Percentiles rank a stretch among this genome's conserved stretches.
These are phyloP conservation scores for Mycetomoellerius zeteki DNA, from an alignment of 1,140 invertebrate species.

Conservation along the genomic window DNA sequence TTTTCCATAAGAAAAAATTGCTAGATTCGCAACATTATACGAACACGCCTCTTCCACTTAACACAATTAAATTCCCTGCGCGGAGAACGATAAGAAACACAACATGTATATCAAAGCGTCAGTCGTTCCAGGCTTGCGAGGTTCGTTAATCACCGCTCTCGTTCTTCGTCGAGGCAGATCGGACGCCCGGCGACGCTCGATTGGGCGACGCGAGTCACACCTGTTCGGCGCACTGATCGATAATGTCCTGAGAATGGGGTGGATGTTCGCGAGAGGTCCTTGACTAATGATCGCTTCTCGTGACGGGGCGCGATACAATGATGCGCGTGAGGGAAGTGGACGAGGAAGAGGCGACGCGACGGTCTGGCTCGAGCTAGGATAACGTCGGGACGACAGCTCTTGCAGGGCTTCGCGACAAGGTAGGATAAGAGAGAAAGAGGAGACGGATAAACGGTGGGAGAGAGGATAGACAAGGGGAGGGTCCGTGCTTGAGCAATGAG, in stretches of 20 bases:
- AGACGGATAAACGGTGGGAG: slow-evolving; percentile 32
- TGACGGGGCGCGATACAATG: slow-evolving; percentile 71
- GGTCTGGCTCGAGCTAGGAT: neutral
- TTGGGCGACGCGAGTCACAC: slow-evolving; percentile 66
- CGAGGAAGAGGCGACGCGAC: neutral
- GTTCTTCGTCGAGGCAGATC: slow-evolving; percentile 28
- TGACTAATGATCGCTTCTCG: slow-evolving; percentile 79
- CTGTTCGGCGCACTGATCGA: slow-evolving; percentile 69
- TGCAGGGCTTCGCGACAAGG: slow-evolving; percentile 31
- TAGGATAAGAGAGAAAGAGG: slow-evolving; percentile 49
- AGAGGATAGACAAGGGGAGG: too few species aligned
- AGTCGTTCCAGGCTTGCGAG: neutral
- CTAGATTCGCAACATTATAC: neutral
- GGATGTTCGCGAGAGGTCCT: slow-evolving; percentile 66
- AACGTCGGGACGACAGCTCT: slow-evolving; percentile 24
- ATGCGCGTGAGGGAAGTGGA: slow-evolving; percentile 66
- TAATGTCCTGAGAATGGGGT: slow-evolving; percentile 64
- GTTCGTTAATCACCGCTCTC: slow-evolving; percentile 30
- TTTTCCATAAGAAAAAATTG: neutral
- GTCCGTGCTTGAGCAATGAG: slow-evolving; percentile 52
- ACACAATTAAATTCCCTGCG: slow-evolving; percentile 10
- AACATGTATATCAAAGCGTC: slow-evolving; percentile 38
- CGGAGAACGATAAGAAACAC: neutral
- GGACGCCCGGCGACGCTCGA: slow-evolving; percentile 17
- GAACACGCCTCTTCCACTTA: neutral